phyloP scores from a whole-genome alignment of 1,140 invertebrate genomes.

The Drosophila sulfurigaster region DNA sequence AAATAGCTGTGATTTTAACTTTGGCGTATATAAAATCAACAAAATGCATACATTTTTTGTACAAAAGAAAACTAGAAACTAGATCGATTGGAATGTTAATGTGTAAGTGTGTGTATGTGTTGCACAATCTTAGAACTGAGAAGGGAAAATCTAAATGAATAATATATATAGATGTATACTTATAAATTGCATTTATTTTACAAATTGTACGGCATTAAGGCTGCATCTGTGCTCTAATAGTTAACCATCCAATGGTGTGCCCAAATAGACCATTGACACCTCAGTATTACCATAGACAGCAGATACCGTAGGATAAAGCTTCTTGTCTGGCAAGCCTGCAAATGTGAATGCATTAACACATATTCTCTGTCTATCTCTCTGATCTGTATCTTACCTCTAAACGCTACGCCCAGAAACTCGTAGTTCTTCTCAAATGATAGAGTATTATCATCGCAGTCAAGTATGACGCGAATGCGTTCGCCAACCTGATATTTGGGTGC shows the following conservation, averaged over 20 bases:
- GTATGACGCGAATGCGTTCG: constrained; percentile 97
- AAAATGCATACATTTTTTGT: constrained; percentile 68
- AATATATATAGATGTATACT: constrained; percentile 36
- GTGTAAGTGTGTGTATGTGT: constrained; percentile 5
- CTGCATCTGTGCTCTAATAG: constrained; percentile 41
- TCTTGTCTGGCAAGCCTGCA: constrained; percentile 95
- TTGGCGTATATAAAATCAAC: constrained; percentile 69
- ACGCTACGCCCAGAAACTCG: constrained; percentile 99
- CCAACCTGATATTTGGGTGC: constrained; percentile 99
- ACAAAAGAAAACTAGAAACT: constrained; percentile 64
- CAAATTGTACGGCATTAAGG: constrained; percentile 73
- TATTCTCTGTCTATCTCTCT: too few relatives aligned
- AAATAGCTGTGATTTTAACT: constrained; percentile 57
- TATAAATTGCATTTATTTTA: constrained; percentile 54
- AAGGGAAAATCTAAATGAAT: constrained; percentile 44
- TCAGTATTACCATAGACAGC: constrained; percentile 99
- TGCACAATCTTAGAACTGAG: constrained; percentile 33
- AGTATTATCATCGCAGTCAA: constrained; percentile 98
- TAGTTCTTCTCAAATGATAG: constrained; percentile 99
- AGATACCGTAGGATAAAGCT: constrained; percentile 97
- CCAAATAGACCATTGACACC: constrained; percentile 99
- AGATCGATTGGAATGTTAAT: constrained; percentile 40
- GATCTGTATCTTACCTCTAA: constrained; percentile 90
- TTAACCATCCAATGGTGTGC: constrained; percentile 97
- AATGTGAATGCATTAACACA: constrained; percentile 46